Percentiles rank a stretch among this genome's conserved stretches.
These are phyloP conservation scores for Muscicapa adusta DNA, from an alignment of 2,113 vertebrate species.

Conservation along the genomic window DNA sequence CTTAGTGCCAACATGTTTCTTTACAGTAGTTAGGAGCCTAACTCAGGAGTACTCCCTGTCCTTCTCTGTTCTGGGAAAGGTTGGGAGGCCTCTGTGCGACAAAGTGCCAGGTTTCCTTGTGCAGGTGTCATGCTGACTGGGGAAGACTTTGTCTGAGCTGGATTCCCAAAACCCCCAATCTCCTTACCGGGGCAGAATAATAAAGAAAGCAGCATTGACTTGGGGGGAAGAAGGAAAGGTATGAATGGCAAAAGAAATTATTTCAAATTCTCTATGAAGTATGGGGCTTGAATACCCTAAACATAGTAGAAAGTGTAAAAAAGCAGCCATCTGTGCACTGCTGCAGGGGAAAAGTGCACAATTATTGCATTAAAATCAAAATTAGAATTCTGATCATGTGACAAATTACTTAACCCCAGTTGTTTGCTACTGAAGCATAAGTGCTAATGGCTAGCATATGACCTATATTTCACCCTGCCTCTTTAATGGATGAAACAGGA, in stretches of 20 bases:
- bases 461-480: conserved; percentile 34
- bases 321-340: not conserved
- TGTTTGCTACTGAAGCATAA: conserved; percentile 32
- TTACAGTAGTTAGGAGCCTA: not conserved
- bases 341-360: not conserved
- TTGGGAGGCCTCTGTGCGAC: not conserved
- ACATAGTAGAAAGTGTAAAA: not conserved
- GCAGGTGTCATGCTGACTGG: not conserved
- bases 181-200: not conserved
- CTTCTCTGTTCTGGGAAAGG: not conserved
- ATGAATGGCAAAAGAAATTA: not conserved
- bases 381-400: conserved; percentile 9
- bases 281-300: not conserved
- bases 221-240: not conserved
- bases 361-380: conserved; percentile 21
- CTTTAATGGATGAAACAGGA: conserved; percentile 8
- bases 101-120: not conserved
- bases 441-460: conserved; percentile 48
- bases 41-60: not conserved
- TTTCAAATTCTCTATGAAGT: not conserved
- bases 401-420: conserved; percentile 26
- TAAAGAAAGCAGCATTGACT: not conserved
- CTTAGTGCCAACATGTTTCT: not conserved
- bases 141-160: not conserved
- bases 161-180: not conserved